These are phyloP conservation scores for Drosophila nigromelanica DNA, from an alignment of 1,140 invertebrate species.

Conservation along the genomic window DNA sequence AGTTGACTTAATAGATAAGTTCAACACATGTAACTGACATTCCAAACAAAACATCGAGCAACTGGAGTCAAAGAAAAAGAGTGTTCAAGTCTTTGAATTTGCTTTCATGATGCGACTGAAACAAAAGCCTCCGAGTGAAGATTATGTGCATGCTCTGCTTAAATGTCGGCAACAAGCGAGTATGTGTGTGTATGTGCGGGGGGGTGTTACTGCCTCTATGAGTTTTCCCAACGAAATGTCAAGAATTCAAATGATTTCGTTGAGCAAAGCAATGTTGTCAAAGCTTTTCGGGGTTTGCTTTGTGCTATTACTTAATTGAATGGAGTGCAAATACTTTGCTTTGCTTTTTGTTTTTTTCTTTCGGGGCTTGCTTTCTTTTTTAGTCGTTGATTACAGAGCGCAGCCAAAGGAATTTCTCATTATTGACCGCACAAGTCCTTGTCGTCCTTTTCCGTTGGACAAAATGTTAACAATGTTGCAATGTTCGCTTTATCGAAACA, in stretches of 20 bases:
- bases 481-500: conserved; percentile 23
- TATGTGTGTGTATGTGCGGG: conserved; percentile 1
- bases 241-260: conserved; percentile 73
- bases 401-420: conserved; percentile 76
- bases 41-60: conserved; percentile 54
- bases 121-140: background rate
- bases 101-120: conserved; percentile 36
- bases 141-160: background rate
- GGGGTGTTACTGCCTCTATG: background rate
- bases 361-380: conserved; percentile 24
- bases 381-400: conserved; percentile 54
- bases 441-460: conserved; percentile 15
- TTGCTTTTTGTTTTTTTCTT: conserved; percentile 53
- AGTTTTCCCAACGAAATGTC: conserved; percentile 42
- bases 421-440: conserved; percentile 77
- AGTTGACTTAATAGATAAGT: conserved; percentile 61
- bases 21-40: conserved; percentile 72
- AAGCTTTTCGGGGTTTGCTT: conserved; percentile 32
- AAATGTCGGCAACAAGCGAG: too few relatives aligned
- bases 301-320: conserved; percentile 76
- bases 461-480: conserved; percentile 68
- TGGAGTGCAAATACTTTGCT: conserved; percentile 71
- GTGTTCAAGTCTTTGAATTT: conserved; percentile 47
- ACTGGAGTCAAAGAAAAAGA: conserved; percentile 33
- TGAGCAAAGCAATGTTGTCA: conserved; percentile 43